Evolutionary conservation across 2,888 invertebrate genomes (phyloP).

Genomic region (Elmis aenea): DNA sequence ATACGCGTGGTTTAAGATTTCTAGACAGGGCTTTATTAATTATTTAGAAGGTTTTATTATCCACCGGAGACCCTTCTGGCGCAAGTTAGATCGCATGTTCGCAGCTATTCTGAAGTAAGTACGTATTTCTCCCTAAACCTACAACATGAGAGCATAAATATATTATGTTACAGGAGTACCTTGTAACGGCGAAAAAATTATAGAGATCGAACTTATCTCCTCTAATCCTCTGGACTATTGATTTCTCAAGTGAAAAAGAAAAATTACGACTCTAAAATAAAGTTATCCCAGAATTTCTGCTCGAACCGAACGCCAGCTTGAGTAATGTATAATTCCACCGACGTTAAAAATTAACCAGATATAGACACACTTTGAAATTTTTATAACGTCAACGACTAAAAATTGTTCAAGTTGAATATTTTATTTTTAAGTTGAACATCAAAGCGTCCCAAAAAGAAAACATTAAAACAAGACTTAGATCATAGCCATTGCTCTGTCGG

Average conservation of each 20-base stretch:
- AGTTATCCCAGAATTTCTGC: too few species aligned
- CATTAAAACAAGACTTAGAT: background rate
- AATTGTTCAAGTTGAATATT: too few species aligned
- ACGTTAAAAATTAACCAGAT: too few species aligned
- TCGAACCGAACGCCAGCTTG: too few species aligned
- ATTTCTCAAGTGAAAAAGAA: slow-evolving; percentile 6
- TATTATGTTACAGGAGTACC: slow-evolving; percentile 13
- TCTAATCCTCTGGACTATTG: slow-evolving; percentile 7
- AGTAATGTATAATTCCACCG: too few species aligned
- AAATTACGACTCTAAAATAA: too few species aligned
- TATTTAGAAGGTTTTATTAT: slow-evolving; percentile 26
- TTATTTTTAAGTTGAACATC: slow-evolving; percentile 4
- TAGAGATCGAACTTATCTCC: slow-evolving; percentile 8
- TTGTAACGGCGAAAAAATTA: slow-evolving; percentile 8
- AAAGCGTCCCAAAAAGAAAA: too few species aligned
- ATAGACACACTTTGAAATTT: too few species aligned
- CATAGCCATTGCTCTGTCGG: background rate
- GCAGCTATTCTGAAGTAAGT: slow-evolving; percentile 17
- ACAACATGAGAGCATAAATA: slow-evolving; percentile 16
- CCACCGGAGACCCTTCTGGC: slow-evolving; percentile 18
- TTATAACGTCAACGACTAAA: too few species aligned
- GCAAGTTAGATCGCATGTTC: slow-evolving; percentile 22
- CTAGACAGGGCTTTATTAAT: slow-evolving; percentile 26
- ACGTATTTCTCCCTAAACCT: slow-evolving; percentile 20
- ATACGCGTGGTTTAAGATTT: slow-evolving; percentile 28